Evolutionary conservation across 2,888 invertebrate genomes (phyloP).

Genomic region (Margaritifera margaritifera): DNA sequence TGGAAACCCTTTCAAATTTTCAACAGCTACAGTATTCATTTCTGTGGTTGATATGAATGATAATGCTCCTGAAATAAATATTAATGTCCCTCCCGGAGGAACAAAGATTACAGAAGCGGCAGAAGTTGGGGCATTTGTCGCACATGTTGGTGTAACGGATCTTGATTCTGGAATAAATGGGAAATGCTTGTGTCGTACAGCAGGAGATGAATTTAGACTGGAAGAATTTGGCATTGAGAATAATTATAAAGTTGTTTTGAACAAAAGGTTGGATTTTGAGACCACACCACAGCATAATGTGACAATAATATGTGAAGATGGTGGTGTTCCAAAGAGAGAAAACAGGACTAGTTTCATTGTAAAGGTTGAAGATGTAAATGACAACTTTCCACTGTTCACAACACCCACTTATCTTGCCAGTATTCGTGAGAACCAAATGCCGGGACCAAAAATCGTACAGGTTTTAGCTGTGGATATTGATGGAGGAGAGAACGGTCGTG

Average conservation of each 20-base stretch:
- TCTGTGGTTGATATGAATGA: conserved; percentile 83
- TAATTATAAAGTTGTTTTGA: conserved; percentile 51
- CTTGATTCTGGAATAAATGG: conserved; percentile 57
- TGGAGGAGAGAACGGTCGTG: conserved; percentile 52
- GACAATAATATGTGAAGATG: conserved; percentile 60
- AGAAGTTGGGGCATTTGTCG: conserved; percentile 90
- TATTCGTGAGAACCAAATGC: conserved; percentile 58
- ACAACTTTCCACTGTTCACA: conserved; percentile 60
- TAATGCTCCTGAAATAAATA: conserved; percentile 89
- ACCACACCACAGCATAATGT: conserved; percentile 50
- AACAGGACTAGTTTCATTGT: conserved; percentile 56
- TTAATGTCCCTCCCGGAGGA: conserved; percentile 87
- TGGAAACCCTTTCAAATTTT: conserved; percentile 48
- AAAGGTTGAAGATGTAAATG: conserved; percentile 64
- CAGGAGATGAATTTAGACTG: conserved; percentile 39
- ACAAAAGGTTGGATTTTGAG: conserved; percentile 61
- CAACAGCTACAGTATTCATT: conserved; percentile 76
- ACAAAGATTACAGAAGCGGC: conserved; percentile 78
- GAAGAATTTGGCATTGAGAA: conserved; percentile 44
- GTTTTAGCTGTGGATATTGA: conserved; percentile 82
- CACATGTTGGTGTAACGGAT: conserved; percentile 86
- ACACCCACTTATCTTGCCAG: conserved; percentile 52
- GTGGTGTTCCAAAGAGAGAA: conserved; percentile 59
- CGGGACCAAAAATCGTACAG: conserved; percentile 49
- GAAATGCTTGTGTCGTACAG: conserved; percentile 54